These are phyloP conservation scores for Pachypsylla venusta DNA, from an alignment of 1,140 invertebrate genomes.

Conservation along the genomic window DNA sequence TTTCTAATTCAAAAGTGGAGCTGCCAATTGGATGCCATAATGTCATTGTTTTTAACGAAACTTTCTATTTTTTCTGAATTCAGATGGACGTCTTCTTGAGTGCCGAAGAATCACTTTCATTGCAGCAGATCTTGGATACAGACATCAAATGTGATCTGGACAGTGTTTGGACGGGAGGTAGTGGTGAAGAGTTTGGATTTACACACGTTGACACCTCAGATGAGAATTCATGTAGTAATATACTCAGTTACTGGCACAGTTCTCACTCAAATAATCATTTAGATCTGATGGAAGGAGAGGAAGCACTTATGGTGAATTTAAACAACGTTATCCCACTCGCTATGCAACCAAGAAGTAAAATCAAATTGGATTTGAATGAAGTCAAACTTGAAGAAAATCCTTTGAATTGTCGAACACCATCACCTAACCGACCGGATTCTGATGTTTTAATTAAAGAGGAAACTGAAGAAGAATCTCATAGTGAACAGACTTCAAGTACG, in stretches of 20 bases:
- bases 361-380: constrained; percentile 1
- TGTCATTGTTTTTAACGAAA: not conserved
- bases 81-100: constrained; percentile 2
- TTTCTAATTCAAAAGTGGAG: not conserved
- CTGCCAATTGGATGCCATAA: not conserved
- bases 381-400: constrained; percentile 7
- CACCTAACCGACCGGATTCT: not conserved
- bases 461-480: not conserved
- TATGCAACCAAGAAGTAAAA: not conserved
- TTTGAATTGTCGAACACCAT: not conserved
- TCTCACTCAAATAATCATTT: constrained; percentile 3
- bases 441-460: not conserved
- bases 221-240: constrained; percentile 4
- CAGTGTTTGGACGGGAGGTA: not conserved
- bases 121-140: constrained; percentile 3
- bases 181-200: constrained; percentile 9
- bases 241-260: not conserved
- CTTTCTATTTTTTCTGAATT: not conserved
- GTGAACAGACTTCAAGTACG: not conserved
- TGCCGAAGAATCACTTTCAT: not conserved
- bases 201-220: constrained; percentile 7
- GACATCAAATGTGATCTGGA: constrained; percentile 5
- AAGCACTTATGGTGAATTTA: constrained; percentile 3
- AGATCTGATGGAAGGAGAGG: constrained; percentile 1
- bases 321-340: not conserved